Base-by-base conservation (phyloP, 2,888 invertebrate genomes). In the Trachelus iudaicus region DNA sequence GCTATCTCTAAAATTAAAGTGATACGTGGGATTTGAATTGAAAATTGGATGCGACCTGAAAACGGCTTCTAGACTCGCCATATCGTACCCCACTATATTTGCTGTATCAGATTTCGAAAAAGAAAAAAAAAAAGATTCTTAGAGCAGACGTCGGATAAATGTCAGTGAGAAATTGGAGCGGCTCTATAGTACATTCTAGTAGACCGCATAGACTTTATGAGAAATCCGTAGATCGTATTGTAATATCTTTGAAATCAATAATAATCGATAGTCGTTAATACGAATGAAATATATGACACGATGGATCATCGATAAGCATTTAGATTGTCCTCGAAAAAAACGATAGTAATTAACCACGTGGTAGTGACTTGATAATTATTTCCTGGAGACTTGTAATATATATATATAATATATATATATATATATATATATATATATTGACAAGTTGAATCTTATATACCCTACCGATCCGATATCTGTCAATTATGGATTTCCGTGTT, bases 1-100 rank as follows among this genome's bases (percentile, higher is more conserved):
- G 56, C 56, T 56, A 56, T 56, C 71, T 71, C 71, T 71, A 71
- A 71, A 71, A 71, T 71, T 71, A 71, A 71, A 71, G 71, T 34
- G 71, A 71, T 71, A 33, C 71, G 71, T 34, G 31, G 71, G 31
- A 13, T 31, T 71, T 34, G 71, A 13, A 71, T 71, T 34, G 31
- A 34, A 12, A 34, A 34, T 56, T 9, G 23, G 23, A 56, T 56
- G 56, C 56, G 56, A 56, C 23, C 15, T 6, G 15, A 15, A 15
- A 15, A 15, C 40, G 15, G 6, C 23, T 23, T 56, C 9, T 1
- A 56, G 9, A 56, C 23, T 23, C 56, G 56, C 4, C 23, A 23
- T 56, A 23, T 56, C 23, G 56, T 9, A 23, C 9, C 9, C 9
- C 9, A 2, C 0, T 1, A 23, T 6, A 2, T 1, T 23, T 9